These are phyloP conservation scores for Casuarius casuarius DNA, from an alignment of 2,113 vertebrate species.

Conservation along the genomic window DNA sequence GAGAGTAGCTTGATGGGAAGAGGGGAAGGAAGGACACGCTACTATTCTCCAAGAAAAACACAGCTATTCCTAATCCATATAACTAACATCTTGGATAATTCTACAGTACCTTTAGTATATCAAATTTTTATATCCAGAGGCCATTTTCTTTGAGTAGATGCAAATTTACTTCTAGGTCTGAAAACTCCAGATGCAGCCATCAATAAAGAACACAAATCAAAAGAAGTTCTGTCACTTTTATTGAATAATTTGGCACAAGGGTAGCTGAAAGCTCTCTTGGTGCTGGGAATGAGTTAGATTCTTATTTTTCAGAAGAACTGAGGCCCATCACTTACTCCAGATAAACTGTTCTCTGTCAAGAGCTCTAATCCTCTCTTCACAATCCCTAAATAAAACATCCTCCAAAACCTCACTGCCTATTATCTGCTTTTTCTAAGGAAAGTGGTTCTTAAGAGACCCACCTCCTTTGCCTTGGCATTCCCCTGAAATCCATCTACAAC, in stretches of 20 bases:
- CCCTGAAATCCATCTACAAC: background rate
- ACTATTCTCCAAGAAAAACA: background rate
- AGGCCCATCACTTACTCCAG: slow-evolving; percentile 4
- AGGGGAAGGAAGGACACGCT: background rate
- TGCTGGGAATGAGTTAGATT: background rate
- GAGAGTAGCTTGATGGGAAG: background rate
- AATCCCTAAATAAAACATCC: slow-evolving; percentile 28
- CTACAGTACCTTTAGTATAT: background rate
- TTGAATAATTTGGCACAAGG: background rate
- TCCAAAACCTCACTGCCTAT: background rate
- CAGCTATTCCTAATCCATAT: background rate
- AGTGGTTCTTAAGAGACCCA: background rate
- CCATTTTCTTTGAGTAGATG: background rate
- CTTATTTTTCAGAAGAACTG: background rate
- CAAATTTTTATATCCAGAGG: background rate
- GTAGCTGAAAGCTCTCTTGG: background rate
- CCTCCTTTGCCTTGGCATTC: background rate
- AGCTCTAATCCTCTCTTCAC: slow-evolving; percentile 24
- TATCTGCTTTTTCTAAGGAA: slow-evolving; percentile 30
- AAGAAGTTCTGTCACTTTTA: background rate
- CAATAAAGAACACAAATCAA: background rate
- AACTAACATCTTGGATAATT: background rate
- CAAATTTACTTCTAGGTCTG: background rate
- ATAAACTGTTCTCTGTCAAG: background rate
- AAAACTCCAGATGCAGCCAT: background rate